Base-by-base conservation (phyloP, 1,140 invertebrate genomes). In the Anagrus nilaparvatae region DNA sequence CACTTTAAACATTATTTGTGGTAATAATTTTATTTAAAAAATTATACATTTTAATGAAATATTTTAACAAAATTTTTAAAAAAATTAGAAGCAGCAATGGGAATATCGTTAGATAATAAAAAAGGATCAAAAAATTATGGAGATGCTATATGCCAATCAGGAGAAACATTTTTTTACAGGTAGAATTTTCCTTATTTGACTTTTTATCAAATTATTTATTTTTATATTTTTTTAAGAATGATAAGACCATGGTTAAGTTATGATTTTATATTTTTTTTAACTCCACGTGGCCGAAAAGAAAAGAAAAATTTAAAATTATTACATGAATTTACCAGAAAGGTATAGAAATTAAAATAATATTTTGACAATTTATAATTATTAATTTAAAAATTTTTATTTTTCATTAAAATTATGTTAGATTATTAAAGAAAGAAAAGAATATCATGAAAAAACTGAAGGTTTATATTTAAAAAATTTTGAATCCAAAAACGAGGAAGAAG, bases 21-120 rank as follows among this genome's bases (percentile, higher is more conserved):
- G 86, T 75, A 77, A 72, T 55, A 44, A 14, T 28, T 12, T 19
- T 24, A 40, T 29, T 40, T 17, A 25, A 20, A 20, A 29, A 28
- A 23, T 12, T 20, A 5, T 8, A 28, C 28, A 4, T 32, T 24
- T 18, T 31, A 44, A 29, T 27, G 10, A 1, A 21, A 37, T 5
- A 19, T 1, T 27, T 29, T 16, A 10, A 13, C 17, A 0, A 5
- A 43, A 7, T 13, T 7, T 44, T 39, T 14, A 10, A 4, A 40
- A 36, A 32, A 54, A 59, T 20, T 47, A 84, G 84, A 89, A 61
- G 83, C 84, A 36, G 82, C 84, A 12, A 89, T 91, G 84, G 87
- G 86, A 2, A 76, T 73, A 18, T 72, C 73, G 43, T 67, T 87
- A 25, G 44, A 49, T 14, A 46, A 49, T 67, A 77, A 55, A 73